phyloP scores from a whole-genome alignment of 1,140 invertebrate genomes.

The Drosophila guanche region DNA sequence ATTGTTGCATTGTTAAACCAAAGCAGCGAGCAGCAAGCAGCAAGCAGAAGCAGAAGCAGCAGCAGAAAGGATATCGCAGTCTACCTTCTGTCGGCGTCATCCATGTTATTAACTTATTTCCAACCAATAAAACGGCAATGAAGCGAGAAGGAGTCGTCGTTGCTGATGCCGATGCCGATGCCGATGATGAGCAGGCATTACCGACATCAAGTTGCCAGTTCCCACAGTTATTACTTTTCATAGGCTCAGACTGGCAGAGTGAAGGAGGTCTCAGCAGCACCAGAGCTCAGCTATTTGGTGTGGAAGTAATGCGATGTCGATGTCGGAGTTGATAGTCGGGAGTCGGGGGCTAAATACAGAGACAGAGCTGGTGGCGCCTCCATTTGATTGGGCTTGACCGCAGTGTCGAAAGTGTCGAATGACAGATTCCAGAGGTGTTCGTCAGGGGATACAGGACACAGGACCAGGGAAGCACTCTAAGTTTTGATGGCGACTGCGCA shows the following conservation, averaged over 20 bases:
- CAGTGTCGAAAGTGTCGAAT: conserved; percentile 71
- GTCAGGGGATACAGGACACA: not conserved
- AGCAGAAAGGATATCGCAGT: conserved; percentile 53
- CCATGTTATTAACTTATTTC: conserved; percentile 83
- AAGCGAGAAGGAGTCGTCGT: conserved; percentile 31
- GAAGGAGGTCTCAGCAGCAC: not conserved
- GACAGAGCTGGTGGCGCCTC: conserved; percentile 61
- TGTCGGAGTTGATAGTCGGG: conserved; percentile 8
- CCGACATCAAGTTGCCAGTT: conserved; percentile 56
- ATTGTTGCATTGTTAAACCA: conserved; percentile 75
- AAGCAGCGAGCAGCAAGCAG: not conserved
- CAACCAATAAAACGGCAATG: conserved; percentile 81
- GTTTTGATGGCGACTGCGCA: conserved; percentile 71
- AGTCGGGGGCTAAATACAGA: not conserved
- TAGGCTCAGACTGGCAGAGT: conserved; percentile 45
- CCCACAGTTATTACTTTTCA: conserved; percentile 83
- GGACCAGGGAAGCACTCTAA: conserved; percentile 51
- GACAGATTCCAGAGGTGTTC: conserved; percentile 23
- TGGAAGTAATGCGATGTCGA: conserved; percentile 76
- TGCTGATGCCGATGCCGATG: too few species aligned
- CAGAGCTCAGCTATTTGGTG: conserved; percentile 53
- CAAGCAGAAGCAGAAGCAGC: not conserved
- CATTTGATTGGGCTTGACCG: conserved; percentile 65
- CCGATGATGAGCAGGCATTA: not conserved
- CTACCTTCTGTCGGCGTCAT: conserved; percentile 45